A percentile compares a stretch with the other conserved stretches of the same genome.
Conservation (phyloP, 2,797 vertebrate species). For the Sparidentex hasta region DNA sequence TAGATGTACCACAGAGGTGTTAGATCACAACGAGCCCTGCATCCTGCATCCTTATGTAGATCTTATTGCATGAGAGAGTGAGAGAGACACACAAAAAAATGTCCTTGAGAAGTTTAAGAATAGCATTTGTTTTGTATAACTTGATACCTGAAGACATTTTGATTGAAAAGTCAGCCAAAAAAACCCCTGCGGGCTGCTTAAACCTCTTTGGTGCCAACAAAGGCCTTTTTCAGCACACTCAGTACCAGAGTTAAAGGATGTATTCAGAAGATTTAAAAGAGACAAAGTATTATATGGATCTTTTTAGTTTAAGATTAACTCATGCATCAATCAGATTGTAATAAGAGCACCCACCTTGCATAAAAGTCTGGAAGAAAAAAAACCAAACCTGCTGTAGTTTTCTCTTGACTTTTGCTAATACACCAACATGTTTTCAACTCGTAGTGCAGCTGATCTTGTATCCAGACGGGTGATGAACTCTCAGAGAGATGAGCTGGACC, state of each 20-base stretch:
- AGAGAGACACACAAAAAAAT: constrained; percentile 52
- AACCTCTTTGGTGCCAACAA: constrained; percentile 78
- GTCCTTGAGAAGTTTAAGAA: constrained; percentile 64
- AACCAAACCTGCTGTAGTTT: constrained; percentile 57
- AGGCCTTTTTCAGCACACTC: constrained; percentile 79
- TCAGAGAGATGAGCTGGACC: constrained; percentile 45
- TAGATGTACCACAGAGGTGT: constrained; percentile 66
- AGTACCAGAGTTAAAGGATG: constrained; percentile 70
- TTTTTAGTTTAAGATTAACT: constrained; percentile 76
- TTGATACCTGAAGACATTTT: constrained; percentile 80
- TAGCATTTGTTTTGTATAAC: constrained; percentile 79
- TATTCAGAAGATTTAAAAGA: constrained; percentile 73
- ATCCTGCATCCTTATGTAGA: constrained; percentile 81
- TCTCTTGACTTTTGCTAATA: constrained; percentile 67
- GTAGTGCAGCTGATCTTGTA: constrained; percentile 54
- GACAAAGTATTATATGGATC: constrained; percentile 73
- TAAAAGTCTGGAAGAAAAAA: constrained; percentile 65
- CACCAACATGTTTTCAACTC: constrained; percentile 49
- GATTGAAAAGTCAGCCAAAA: constrained; percentile 75
- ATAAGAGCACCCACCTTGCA: constrained; percentile 70
- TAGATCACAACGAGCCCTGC: constrained; percentile 74
- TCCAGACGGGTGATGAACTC: constrained; percentile 42
- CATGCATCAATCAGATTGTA: constrained; percentile 72
- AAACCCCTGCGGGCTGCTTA: constrained; percentile 54
- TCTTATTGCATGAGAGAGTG: constrained; percentile 81